Percentiles rank a stretch among this genome's conserved stretches.
These are phyloP conservation scores for Silurus aristotelis DNA, from an alignment of 2,797 vertebrate genomes.

Conservation along the genomic window DNA sequence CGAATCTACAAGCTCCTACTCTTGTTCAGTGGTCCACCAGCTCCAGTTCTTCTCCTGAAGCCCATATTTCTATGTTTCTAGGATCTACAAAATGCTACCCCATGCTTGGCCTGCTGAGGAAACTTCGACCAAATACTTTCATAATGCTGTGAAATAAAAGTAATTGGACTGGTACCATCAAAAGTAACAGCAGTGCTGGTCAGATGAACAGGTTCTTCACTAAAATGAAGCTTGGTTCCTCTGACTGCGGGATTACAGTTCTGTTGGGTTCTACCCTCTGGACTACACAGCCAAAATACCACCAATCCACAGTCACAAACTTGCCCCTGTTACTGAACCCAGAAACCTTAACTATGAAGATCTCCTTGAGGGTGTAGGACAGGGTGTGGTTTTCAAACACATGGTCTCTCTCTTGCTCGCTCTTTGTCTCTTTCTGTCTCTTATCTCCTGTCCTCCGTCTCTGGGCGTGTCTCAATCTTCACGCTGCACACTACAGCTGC, in stretches of 20 bases:
- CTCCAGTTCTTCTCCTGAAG: not conserved
- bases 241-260: not conserved
- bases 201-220: not conserved
- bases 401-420: conserved; percentile 51
- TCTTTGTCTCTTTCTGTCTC: not conserved
- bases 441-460: conserved; percentile 67
- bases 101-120: not conserved
- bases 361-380: not conserved
- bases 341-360: not conserved
- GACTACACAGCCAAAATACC: not conserved
- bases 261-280: not conserved
- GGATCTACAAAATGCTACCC: not conserved
- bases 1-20: not conserved
- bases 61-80: not conserved
- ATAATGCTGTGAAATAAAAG: not conserved
- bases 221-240: not conserved
- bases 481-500: conserved; percentile 32
- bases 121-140: not conserved
- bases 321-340: not conserved
- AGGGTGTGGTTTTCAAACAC: not conserved
- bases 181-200: not conserved
- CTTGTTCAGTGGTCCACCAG: no score
- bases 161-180: not conserved
- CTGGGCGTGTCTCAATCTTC: conserved; percentile 78
- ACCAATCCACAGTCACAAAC: not conserved